phyloP scores from a whole-genome alignment of 2,888 invertebrate genomes.

The Acronicta alni region DNA sequence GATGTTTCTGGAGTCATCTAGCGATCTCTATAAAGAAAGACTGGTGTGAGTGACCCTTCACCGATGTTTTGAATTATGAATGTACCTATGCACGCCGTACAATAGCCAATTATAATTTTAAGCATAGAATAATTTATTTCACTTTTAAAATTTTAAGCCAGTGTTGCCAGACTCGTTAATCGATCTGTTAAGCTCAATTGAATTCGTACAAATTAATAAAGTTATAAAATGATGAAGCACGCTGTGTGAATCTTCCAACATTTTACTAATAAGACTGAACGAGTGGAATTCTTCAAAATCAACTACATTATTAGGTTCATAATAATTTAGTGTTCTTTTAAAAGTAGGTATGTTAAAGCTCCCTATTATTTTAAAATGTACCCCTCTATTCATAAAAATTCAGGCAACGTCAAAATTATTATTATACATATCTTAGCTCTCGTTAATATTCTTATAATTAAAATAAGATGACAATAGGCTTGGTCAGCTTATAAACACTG shows the following conservation, averaged over 20 bases:
- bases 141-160: constrained; percentile 33
- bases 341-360: constrained; percentile 56
- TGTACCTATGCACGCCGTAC: constrained; percentile 46
- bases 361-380: constrained; percentile 33
- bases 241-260: constrained; percentile 61
- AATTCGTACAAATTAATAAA: constrained; percentile 70
- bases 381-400: constrained; percentile 25
- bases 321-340: constrained; percentile 63
- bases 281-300: constrained; percentile 61
- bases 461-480: constrained; percentile 16
- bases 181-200: constrained; percentile 64
- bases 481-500: constrained; percentile 1
- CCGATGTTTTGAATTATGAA: constrained; percentile 41
- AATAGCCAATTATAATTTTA: constrained; percentile 49
- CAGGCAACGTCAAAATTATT: neutral
- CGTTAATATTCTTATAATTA: constrained; percentile 6
- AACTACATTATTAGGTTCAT: constrained; percentile 49
- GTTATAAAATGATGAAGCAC: constrained; percentile 56
- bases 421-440: constrained; percentile 31
- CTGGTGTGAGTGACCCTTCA: constrained; percentile 62
- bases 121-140: constrained; percentile 40
- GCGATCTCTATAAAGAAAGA: constrained; percentile 66
- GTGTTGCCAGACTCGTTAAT: constrained; percentile 47
- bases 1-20: constrained; percentile 61
- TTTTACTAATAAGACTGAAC: constrained; percentile 75